Conservation (phyloP, 1,140 invertebrate species). For the Bradysia coprophila region DNA sequence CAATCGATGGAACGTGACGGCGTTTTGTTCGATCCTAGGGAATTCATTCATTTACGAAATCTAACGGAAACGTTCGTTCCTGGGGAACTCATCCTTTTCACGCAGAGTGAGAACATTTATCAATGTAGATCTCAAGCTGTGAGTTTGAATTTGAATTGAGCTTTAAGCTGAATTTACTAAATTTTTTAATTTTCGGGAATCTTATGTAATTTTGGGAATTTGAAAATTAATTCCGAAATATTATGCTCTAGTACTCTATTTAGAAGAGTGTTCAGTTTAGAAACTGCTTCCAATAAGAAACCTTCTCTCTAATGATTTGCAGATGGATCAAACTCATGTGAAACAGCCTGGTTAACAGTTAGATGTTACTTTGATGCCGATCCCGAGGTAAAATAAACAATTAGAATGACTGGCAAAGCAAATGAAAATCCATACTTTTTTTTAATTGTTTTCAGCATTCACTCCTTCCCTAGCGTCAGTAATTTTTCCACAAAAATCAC, state of each 20-base stretch:
- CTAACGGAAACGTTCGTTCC: too few relatives aligned
- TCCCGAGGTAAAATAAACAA: not conserved
- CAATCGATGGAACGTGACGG: too few relatives aligned
- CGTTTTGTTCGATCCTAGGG: too few relatives aligned
- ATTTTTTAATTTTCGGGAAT: not conserved
- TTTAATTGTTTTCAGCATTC: not conserved
- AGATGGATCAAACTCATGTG: not conserved
- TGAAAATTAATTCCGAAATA: not conserved
- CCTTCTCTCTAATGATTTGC: not conserved
- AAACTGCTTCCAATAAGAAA: not conserved
- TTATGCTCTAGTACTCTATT: not conserved
- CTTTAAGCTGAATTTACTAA: not conserved
- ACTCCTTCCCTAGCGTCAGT: not conserved
- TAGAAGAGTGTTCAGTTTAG: not conserved
- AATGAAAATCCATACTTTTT: not conserved
- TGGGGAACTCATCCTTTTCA: too few relatives aligned
- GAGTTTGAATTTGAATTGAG: not conserved
- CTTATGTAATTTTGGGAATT: not conserved
- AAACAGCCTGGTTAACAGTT: not conserved
- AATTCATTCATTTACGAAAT: too few relatives aligned
- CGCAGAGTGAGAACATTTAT: too few relatives aligned
- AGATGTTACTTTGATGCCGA: not conserved
- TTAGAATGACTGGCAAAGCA: not conserved
- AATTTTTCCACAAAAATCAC: not conserved
- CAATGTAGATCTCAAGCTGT: too few relatives aligned